Evolutionary conservation across 1,140 invertebrate species (phyloP).

Genomic region (Temnothorax longispinosus): DNA sequence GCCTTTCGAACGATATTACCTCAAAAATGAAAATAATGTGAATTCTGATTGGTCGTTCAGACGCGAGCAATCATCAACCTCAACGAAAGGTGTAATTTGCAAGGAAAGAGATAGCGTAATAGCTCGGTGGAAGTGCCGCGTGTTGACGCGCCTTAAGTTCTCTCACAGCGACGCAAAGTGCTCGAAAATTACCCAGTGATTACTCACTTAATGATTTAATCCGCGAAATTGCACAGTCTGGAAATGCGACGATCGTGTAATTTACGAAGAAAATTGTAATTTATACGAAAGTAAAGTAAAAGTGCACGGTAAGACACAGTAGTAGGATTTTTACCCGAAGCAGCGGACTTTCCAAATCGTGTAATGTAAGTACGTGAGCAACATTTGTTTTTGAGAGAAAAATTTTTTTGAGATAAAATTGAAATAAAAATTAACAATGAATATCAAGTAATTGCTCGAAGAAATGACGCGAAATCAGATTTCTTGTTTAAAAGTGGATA

Average conservation of each 20-base stretch:
- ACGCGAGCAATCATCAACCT: constrained; percentile 40
- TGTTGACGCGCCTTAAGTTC: constrained; percentile 37
- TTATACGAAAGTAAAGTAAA: constrained; percentile 47
- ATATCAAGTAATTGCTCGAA: background rate
- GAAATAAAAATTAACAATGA: background rate
- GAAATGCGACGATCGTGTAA: constrained; percentile 39
- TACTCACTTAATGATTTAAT: constrained; percentile 60
- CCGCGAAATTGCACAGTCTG: constrained; percentile 53
- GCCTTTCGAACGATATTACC: background rate
- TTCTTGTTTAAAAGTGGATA: background rate
- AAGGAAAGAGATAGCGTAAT: constrained; percentile 40
- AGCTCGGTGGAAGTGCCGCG: constrained; percentile 33
- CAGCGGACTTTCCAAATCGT: background rate
- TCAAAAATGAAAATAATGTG: constrained; percentile 31
- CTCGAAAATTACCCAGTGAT: constrained; percentile 52
- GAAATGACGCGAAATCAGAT: background rate
- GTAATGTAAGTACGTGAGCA: too few species aligned
- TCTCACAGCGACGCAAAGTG: constrained; percentile 34
- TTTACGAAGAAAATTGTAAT: constrained; percentile 55
- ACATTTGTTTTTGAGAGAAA: background rate
- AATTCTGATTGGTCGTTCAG: constrained; percentile 23
- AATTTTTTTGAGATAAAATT: background rate
- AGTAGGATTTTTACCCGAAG: background rate
- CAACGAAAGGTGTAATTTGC: constrained; percentile 45
- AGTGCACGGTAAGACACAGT: constrained; percentile 17